Conservation (phyloP, 1,140 invertebrate genomes). For the Rhopalosiphum padi region DNA sequence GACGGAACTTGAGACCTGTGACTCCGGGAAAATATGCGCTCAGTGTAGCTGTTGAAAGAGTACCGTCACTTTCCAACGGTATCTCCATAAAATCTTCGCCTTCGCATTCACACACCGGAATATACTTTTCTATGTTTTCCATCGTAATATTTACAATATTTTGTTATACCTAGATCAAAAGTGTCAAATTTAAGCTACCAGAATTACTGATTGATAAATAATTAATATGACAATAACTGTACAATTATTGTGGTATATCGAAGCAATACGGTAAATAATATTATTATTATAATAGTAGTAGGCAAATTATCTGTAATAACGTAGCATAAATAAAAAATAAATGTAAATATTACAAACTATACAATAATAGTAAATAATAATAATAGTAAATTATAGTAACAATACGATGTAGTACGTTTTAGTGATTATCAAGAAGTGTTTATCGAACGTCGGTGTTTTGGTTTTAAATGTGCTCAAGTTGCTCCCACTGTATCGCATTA, state of each 20-base stretch:
- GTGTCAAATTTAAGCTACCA: neutral
- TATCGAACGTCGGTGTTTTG: neutral
- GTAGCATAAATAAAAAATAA: neutral
- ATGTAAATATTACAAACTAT: neutral
- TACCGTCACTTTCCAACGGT: slow-evolving; percentile 87
- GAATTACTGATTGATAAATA: neutral
- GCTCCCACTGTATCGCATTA: neutral
- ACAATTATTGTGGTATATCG: too few species aligned
- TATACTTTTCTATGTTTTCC: slow-evolving; percentile 62
- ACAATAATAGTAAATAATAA: neutral
- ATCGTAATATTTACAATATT: slow-evolving; percentile 10
- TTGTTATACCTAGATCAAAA: neutral
- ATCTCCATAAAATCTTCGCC: slow-evolving; percentile 90
- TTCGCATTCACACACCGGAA: slow-evolving; percentile 85
- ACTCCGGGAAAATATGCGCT: slow-evolving; percentile 91
- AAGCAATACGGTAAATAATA: neutral
- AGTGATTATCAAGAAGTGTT: neutral
- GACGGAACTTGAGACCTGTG: slow-evolving; percentile 90
- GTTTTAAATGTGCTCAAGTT: neutral
- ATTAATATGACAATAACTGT: neutral
- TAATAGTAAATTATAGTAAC: too few species aligned
- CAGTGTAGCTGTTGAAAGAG: slow-evolving; percentile 83
- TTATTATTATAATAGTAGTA: neutral
- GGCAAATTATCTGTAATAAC: neutral
- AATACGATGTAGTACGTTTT: too few species aligned